These are phyloP conservation scores for Neoaliturus tenellus DNA, from an alignment of 2,888 invertebrate genomes.

Conservation along the genomic window DNA sequence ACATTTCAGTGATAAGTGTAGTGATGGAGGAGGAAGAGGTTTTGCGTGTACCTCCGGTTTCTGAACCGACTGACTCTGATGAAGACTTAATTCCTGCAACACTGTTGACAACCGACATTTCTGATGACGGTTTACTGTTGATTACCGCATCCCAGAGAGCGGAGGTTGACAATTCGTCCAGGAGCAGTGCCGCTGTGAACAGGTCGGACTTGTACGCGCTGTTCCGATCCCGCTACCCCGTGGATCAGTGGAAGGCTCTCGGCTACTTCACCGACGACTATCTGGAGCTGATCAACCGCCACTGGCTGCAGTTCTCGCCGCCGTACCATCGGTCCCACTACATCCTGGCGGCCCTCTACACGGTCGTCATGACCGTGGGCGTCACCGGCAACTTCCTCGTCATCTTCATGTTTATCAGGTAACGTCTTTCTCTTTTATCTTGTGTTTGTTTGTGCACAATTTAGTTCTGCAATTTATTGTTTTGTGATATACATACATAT, in stretches of 20 bases:
- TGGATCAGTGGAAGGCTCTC: slow-evolving; percentile 74
- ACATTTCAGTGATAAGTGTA: not conserved
- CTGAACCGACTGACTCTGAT: not conserved
- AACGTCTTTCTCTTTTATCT: too few species aligned
- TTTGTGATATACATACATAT: too few species aligned
- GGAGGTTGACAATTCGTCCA: not conserved
- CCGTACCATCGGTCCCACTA: slow-evolving; percentile 77
- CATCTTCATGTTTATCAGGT: slow-evolving; percentile 84
- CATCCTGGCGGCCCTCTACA: slow-evolving; percentile 78
- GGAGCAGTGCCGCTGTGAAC: not conserved
- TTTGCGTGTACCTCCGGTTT: not conserved
- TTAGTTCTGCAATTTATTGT: too few species aligned
- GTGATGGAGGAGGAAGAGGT: not conserved
- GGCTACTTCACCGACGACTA: slow-evolving; percentile 78
- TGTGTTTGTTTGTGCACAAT: too few species aligned
- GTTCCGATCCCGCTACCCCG: slow-evolving; percentile 71
- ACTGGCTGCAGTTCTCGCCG: slow-evolving; percentile 84
- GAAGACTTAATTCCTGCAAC: not conserved
- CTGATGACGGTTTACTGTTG: not conserved
- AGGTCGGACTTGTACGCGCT: slow-evolving; percentile 45
- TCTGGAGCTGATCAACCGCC: slow-evolving; percentile 78
- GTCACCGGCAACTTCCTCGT: slow-evolving; percentile 83
- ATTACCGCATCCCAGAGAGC: not conserved
- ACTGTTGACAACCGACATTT: not conserved
- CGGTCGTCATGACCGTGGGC: slow-evolving; percentile 80